Base-by-base conservation (phyloP, 2,888 invertebrate genomes). In the Nasonia oneida region DNA sequence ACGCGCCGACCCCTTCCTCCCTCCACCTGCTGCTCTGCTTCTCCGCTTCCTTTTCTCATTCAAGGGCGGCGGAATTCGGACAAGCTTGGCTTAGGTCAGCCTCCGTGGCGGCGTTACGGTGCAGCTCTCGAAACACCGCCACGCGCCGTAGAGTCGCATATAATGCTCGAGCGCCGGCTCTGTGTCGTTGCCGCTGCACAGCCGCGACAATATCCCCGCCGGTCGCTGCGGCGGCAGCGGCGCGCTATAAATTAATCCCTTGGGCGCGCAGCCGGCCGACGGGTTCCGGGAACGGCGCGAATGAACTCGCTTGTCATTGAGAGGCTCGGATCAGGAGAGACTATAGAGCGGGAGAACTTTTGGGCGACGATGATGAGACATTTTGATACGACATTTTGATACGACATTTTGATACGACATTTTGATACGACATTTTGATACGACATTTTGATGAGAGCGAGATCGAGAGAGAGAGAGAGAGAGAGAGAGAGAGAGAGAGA, bases 181-280 rank as follows among this genome's bases (percentile, higher is more conserved):
- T 53, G 18, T 53, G 53, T 53, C 18, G 53, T 5, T 5, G 4
- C 18, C 15, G 18, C 18, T 15, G 33, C 18, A 39, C 39, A 71
- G 18, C 14, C 33, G 71, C 71, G n/a, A 39, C n/a, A 71, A 71
- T 71, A 71, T 71, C 39, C 12, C 71, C 5, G 39, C 12, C 18
- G 15, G 18, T 3, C 70, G 70, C 5, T 6, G 42, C 42, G 6
- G 42, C 4, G 42, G 39, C 71, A 23, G 57, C 6, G n/a, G 4
- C 23, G 73, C 57, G 57, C 57, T 61, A 73, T 73, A 73, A 73
- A 73, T 73, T 73, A 73, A 73, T 73, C 73, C 73, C 47, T 73
- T 10, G 14, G 73, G 73, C n/a, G 42, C 47, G 47, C 12, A 47
- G 73, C 73, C 42, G 42, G 73, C 73, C 42, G 42, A 23, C 64